Percentiles rank a stretch among this genome's conserved stretches.
Evolutionary conservation across 2,113 vertebrate genomes (phyloP).

Genomic region (Chaetura pelagica): DNA sequence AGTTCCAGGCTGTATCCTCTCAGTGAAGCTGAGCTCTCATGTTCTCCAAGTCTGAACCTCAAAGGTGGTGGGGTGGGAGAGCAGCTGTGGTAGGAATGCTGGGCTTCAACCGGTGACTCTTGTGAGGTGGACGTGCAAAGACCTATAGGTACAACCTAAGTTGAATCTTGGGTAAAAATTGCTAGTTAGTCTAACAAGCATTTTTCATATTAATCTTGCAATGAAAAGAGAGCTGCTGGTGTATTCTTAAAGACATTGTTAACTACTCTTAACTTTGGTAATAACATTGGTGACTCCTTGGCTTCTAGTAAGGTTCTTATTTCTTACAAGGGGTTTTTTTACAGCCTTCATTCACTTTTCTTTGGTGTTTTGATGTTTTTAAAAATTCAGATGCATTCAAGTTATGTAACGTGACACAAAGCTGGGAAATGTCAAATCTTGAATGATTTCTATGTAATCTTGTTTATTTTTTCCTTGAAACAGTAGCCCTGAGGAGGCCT

Average conservation of each 20-base stretch:
- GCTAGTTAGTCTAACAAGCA: neutral
- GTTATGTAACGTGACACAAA: conserved; percentile 28
- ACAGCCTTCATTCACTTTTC: neutral
- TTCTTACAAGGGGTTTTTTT: neutral
- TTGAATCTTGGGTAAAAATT: neutral
- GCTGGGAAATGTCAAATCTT: conserved; percentile 43
- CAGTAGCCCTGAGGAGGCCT: conserved; percentile 7
- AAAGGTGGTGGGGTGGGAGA: neutral
- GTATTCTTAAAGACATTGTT: neutral
- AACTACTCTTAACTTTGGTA: neutral
- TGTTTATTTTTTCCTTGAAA: conserved; percentile 46
- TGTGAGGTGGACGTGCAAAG: neutral
- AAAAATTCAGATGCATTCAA: conserved; percentile 28
- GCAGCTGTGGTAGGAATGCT: neutral
- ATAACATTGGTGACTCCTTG: neutral
- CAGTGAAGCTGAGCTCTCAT: neutral
- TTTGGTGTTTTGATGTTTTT: neutral
- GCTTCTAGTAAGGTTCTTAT: neutral
- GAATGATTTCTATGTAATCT: conserved; percentile 2
- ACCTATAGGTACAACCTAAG: neutral
- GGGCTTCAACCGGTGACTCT: neutral
- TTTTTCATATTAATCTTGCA: neutral
- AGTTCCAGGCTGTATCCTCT: neutral
- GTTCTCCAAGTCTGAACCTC: neutral
- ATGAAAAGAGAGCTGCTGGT: neutral